Evolutionary conservation across 2,797 vertebrate genomes (phyloP), one percentile per base, ranked within the genome.

Genomic region (Leuciscus waleckii): DNA sequence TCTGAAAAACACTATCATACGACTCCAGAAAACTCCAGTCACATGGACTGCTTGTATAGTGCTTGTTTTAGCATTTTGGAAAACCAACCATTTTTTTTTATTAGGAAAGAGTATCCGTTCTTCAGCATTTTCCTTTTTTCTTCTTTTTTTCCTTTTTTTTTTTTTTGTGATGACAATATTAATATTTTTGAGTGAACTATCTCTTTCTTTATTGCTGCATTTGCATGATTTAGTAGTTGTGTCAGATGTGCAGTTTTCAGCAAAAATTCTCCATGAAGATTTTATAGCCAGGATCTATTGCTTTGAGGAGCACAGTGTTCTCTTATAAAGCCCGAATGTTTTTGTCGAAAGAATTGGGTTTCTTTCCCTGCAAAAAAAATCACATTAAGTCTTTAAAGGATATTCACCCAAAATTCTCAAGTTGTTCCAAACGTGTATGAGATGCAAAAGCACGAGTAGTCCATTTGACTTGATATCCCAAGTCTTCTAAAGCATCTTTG

Each of bases 191-290:
- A 7, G 0, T 32, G 1, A 75, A 76, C 61, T 5, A 29, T 16
- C 61, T 63, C 61, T 58, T 41, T 65, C 61, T 58, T 54, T 51
- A 32, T 23, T 77, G 41, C 11, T 65, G 37, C 41, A 49, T 51
- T 21, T 77, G 82, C n/a, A 8, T 67, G 39, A 49, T 5, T 51
- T 58, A 63, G n/a, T 58, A 63, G n/a, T 65, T 75, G 61, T 79
- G 58, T 21, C 82, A 75, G 79, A 82, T 77, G 70, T 85, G 77
- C 37, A 35, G 71, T 58, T 86, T 69, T 81, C n/a, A 58, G 7
- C 68, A 54, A 69, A 41, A 21, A 58, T 46, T 83, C 37, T 86
- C 65, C 0, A 29, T 88, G 32, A 76, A 17, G 21, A 61, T 70
- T 89, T 85, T 80, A 26, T 83, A 43, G 10, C 11, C 65, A 32